A percentile compares a stretch with the other conserved stretches of the same genome.
phyloP scores from a whole-genome alignment of 2,797 vertebrate genomes.

The Borostomias antarcticus region DNA sequence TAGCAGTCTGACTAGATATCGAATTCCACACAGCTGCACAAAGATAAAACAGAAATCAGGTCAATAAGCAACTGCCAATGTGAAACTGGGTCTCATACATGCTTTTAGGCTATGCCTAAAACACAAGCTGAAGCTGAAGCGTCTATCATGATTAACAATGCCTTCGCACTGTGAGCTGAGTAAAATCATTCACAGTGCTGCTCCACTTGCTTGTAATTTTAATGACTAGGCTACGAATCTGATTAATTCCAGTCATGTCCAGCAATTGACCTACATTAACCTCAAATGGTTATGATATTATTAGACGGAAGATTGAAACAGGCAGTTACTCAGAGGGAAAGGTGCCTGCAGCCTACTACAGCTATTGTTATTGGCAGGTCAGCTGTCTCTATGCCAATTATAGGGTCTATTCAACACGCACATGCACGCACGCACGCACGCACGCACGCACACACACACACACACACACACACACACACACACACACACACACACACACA shows the following conservation, averaged over 20 bases:
- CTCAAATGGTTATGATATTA: constrained; percentile 22
- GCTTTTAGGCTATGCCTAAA: not conserved
- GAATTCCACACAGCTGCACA: constrained; percentile 21
- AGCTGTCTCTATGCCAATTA: constrained; percentile 63
- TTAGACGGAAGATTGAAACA: not conserved
- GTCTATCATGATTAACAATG: not conserved
- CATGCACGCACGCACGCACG: not conserved
- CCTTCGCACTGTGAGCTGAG: not conserved
- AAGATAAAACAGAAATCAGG: constrained; percentile 16
- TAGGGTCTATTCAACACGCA: constrained; percentile 43
- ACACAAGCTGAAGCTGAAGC: not conserved
- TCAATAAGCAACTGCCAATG: constrained; percentile 10
- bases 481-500: constrained; percentile 34
- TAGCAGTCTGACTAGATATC: constrained; percentile 6
- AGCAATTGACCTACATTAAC: constrained; percentile 17
- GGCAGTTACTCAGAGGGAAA: constrained; percentile 34
- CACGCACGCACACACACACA: constrained; percentile 22
- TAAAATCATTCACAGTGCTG: not conserved
- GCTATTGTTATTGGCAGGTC: constrained; percentile 45
- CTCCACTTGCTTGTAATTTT: not conserved
- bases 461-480: constrained; percentile 28
- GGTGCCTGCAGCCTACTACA: constrained; percentile 27
- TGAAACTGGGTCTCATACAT: not conserved
- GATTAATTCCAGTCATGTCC: not conserved
- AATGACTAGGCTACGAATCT: not conserved